phyloP scores from a whole-genome alignment of 2,888 invertebrate genomes.

The Harpalus rufipes region DNA sequence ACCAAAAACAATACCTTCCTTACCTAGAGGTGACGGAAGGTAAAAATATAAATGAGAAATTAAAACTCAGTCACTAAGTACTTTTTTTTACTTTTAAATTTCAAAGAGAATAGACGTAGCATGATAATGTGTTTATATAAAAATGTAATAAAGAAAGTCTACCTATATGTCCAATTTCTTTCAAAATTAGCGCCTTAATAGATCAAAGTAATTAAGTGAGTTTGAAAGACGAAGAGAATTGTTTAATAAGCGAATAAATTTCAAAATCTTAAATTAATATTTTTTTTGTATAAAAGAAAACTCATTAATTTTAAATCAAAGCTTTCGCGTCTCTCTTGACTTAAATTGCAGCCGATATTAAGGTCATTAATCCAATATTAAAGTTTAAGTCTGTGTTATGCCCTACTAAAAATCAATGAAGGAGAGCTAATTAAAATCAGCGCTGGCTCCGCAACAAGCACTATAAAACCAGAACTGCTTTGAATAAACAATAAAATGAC shows the following conservation, averaged over 20 bases:
- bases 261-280: conserved; percentile 61
- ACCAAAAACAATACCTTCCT: too few species aligned
- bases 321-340: conserved; percentile 44
- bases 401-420: conserved; percentile 57
- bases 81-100: neutral
- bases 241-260: conserved; percentile 56
- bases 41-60: too few species aligned
- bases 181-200: conserved; percentile 22
- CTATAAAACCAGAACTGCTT: conserved; percentile 27
- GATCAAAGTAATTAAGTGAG: conserved; percentile 54
- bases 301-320: conserved; percentile 64
- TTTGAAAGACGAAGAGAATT: conserved; percentile 32
- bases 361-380: conserved; percentile 61
- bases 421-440: conserved; percentile 52
- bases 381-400: conserved; percentile 55
- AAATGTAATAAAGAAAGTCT: conserved; percentile 12
- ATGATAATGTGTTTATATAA: neutral
- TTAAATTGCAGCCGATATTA: conserved; percentile 59
- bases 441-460: conserved; percentile 47
- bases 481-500: conserved; percentile 61
- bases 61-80: too few species aligned
- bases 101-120: neutral
- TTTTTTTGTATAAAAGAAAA: conserved; percentile 60
- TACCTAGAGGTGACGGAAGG: too few species aligned
- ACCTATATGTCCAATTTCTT: conserved; percentile 4